These are phyloP conservation scores for Cephonodes hylas DNA, from an alignment of 2,888 invertebrate species.

Conservation along the genomic window DNA sequence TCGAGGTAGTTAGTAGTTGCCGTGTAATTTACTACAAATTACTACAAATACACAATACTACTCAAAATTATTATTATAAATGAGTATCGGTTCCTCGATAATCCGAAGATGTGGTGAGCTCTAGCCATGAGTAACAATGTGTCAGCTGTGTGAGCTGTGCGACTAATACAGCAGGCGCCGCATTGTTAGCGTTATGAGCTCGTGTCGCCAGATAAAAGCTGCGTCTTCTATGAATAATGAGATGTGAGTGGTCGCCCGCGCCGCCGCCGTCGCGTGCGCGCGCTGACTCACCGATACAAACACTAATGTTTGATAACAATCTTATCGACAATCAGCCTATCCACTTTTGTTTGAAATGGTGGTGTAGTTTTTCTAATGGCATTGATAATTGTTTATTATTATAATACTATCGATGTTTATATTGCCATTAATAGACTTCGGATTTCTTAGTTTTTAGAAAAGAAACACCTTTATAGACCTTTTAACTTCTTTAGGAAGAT, in stretches of 20 bases:
- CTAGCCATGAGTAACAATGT: neutral
- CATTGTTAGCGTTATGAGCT: constrained; percentile 19
- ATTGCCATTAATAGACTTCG: neutral
- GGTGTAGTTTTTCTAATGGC: constrained; percentile 1
- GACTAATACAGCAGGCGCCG: neutral
- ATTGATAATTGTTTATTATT: neutral
- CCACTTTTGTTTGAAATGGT: constrained; percentile 11
- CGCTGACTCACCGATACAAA: neutral
- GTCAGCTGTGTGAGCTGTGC: neutral
- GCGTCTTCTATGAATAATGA: constrained; percentile 11
- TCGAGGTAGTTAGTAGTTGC: too few species aligned
- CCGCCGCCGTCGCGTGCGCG: neutral
- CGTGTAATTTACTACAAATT: too few species aligned
- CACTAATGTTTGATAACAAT: constrained; percentile 17
- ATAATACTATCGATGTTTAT: too few species aligned
- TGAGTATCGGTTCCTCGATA: too few species aligned
- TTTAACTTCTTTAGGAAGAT: too few species aligned
- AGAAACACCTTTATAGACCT: too few species aligned
- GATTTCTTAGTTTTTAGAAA: neutral
- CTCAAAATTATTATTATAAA: too few species aligned
- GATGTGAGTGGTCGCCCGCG: too few species aligned
- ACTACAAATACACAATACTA: too few species aligned
- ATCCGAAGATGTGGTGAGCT: too few species aligned
- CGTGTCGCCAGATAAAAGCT: constrained; percentile 23
- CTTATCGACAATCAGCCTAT: constrained; percentile 18